Percentiles rank a stretch among this genome's conserved stretches.
Conservation (phyloP, 2,888 invertebrate genomes). For the Leucophenga maculata region DNA sequence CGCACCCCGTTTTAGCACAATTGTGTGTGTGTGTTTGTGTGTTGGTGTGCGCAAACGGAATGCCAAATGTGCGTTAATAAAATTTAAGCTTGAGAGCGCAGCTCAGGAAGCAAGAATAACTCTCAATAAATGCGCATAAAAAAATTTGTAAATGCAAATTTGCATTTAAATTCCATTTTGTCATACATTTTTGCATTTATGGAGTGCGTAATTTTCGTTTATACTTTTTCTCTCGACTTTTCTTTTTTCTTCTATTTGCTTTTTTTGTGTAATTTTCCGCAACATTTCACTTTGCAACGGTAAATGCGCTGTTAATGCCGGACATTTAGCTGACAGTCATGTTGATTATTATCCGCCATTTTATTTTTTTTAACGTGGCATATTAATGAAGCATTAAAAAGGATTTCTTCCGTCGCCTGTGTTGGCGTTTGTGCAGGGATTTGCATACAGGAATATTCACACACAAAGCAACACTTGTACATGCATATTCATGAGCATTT, state of each 20-base stretch:
- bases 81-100: not conserved
- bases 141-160: constrained; percentile 1
- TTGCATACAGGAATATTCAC: not conserved
- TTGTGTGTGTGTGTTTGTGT: too few species aligned
- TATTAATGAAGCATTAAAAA: not conserved
- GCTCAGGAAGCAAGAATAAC: not conserved
- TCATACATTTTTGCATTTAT: constrained; percentile 3
- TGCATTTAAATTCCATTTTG: constrained; percentile 10
- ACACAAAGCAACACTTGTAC: not conserved
- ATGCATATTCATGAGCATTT: too few species aligned
- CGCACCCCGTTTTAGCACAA: not conserved
- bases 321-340: not conserved
- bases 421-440: not conserved
- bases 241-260: too few species aligned
- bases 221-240: too few species aligned
- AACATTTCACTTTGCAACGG: constrained; percentile 15
- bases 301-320: not conserved
- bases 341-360: too few species aligned
- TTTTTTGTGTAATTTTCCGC: not conserved
- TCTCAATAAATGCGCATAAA: not conserved
- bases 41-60: not conserved
- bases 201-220: constrained; percentile 5
- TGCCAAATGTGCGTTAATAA: not conserved
- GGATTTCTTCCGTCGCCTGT: not conserved
- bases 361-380: not conserved